Base-by-base conservation (phyloP, 1,140 invertebrate genomes). In the Zaprionus vittiger region DNA sequence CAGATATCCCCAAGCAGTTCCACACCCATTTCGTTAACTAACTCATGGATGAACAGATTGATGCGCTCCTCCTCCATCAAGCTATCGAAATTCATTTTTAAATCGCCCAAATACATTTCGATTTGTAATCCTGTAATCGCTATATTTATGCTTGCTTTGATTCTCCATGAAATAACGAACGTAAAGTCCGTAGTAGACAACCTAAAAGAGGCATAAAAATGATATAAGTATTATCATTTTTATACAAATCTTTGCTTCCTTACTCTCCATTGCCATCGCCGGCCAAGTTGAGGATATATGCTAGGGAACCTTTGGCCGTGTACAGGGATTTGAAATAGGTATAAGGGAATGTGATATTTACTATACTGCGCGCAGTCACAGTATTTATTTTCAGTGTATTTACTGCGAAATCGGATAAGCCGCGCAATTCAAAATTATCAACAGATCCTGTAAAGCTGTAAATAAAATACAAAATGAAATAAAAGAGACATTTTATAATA, bases 201-300 rank as follows among this genome's bases (percentile, higher is more conserved):
- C 63, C 91, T 92, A 15, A 54, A 49, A 34, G 28, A 11, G 12
- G 38, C 55, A 72, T 31, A 12, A 28, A 24, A 15, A 15, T 22
- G 49, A 47, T 44, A 20, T 15, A 49, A 26, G 54, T 60, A 17
- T 7, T 26, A 60, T 47, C 2, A 34, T 2, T 44, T 47, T 12
- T 17, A 47, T 22, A 15, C 31, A 47, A 4, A 64, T 7, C 0
- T 28, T 14, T 2, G 28, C 12, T 14, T 37, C 28, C 91, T 79
- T 78, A 92, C 91, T 91, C 80, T 14, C 80, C 91, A 70, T 83
- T 79, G 12, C 91, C 91, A 60, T 92, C 87, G 4, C 91, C 91
- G 6, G 82, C 74, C 15, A 92, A 28, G 60, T 92, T 91, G 0
- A 92, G 9, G 34, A 92, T 81, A 63, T 91, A 90, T 3, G 76